Evolutionary conservation across 1,140 invertebrate species (phyloP), one percentile per base, ranked within the genome.

Genomic region (Cydia strobilella): DNA sequence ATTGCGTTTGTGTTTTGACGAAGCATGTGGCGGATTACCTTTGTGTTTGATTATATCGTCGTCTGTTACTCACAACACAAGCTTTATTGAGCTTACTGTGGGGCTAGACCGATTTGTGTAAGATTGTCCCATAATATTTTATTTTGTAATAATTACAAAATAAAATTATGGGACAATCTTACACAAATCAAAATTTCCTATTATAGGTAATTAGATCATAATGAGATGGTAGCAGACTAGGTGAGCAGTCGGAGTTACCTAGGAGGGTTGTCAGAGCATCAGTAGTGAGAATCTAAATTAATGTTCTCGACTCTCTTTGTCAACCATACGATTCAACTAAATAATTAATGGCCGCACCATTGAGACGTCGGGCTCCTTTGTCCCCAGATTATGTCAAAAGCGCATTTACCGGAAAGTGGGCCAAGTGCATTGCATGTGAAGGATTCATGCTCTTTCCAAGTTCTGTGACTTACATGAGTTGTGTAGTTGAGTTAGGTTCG

Each of bases 331-430:
- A 75, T 75, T 75, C 74, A 75, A 62, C 42, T 25, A 54, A 82
- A 84, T 86, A 82, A 84, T 84, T 80, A 84, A 86, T 85, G 78
- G 80, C 72, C 76, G 78, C 82, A 84, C 79, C 76, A 83, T 82
- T 85, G 59, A 79, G 75, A 72, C 79, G 79, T 79, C 77, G 20
- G 79, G 80, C 76, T 76, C 81, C 79, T 81, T 85, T 85, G 82
- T 84, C 76, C 77, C 73, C 76, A 66, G 78, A 81, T 84, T 85
- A 82, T 80, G 79, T 82, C 80, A 82, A 74, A 75, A 75, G 74
- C 76, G 77, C 79, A 77, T 82, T 79, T 80, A 79, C 51, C 51
- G 79, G 78, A 74, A 79, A 74, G 48, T 45, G 75, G 78, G 77
- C 71, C 76, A 82, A 80, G 63, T 39, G 65, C 65, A 69, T 35